Conservation (phyloP, 2,888 invertebrate species). For the Caenorhabditis sp. region DNA sequence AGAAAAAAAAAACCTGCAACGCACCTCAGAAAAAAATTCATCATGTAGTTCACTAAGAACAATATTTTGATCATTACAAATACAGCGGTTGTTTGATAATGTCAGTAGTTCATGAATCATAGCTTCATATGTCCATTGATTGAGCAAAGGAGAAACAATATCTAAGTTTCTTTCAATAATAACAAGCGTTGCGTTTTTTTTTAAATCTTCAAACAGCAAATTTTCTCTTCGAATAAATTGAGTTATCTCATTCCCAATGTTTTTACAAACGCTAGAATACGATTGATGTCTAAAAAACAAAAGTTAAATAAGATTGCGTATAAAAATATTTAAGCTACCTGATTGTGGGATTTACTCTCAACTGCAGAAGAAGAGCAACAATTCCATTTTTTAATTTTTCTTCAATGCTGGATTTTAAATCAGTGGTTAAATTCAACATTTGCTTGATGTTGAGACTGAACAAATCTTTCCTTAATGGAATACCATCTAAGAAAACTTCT, state of each 20-base stretch:
- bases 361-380: slow-evolving; percentile 90
- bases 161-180: slow-evolving; percentile 95
- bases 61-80: slow-evolving; percentile 91
- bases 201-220: slow-evolving; percentile 74
- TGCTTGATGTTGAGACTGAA: slow-evolving; percentile 55
- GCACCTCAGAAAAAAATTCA: slow-evolving; percentile 95
- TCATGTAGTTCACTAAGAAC: slow-evolving; percentile 96
- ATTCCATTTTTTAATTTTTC: slow-evolving; percentile 88
- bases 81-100: slow-evolving; percentile 95
- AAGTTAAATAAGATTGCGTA: no score
- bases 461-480: slow-evolving; percentile 67
- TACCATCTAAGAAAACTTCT: slow-evolving; percentile 93
- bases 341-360: slow-evolving; percentile 91
- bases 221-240: slow-evolving; percentile 78
- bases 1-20: no score
- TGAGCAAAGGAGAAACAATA: slow-evolving; percentile 95
- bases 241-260: slow-evolving; percentile 76
- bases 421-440: slow-evolving; percentile 58
- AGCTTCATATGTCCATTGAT: slow-evolving; percentile 99
- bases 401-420: slow-evolving; percentile 85
- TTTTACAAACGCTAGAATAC: slow-evolving; percentile 72
- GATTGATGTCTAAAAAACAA: slow-evolving; percentile 73
- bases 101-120: slow-evolving; percentile 97
- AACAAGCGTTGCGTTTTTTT: slow-evolving; percentile 87
- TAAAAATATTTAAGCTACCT: slow-evolving; percentile 63